Evolutionary conservation across 2,797 vertebrate genomes (phyloP).

Genomic region (Prunella strophiata): DNA sequence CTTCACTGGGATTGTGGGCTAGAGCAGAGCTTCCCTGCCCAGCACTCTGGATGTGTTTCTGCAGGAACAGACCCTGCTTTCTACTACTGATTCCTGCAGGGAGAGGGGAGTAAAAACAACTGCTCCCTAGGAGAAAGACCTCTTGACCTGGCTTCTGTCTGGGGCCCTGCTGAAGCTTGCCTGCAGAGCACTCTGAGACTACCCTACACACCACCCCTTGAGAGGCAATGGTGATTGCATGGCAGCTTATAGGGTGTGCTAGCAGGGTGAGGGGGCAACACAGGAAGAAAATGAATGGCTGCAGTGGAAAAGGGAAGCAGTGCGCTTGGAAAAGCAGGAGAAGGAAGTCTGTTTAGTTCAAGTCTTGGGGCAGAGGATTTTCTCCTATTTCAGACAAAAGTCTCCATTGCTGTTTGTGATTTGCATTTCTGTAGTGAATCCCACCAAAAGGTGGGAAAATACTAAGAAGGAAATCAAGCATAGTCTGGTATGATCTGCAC

Average conservation of each 20-base stretch:
- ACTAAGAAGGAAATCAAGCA: not conserved
- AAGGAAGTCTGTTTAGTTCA: not conserved
- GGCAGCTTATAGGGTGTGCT: not conserved
- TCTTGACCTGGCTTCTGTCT: not conserved
- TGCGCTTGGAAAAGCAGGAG: not conserved
- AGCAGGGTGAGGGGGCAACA: fast-evolving
- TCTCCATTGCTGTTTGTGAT: not conserved
- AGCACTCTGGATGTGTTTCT: not conserved
- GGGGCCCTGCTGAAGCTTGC: not conserved
- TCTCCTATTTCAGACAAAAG: not conserved
- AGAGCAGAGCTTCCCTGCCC: not conserved
- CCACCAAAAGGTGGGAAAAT: not conserved
- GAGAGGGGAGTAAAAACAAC: not conserved
- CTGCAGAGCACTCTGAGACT: not conserved
- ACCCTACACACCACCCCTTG: not conserved
- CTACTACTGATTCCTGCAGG: not conserved
- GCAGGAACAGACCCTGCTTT: not conserved
- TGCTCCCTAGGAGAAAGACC: not conserved
- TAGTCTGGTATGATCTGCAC: not conserved
- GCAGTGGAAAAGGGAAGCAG: not conserved
- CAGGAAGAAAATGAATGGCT: not conserved
- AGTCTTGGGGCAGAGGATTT: not conserved
- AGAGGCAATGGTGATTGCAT: not conserved
- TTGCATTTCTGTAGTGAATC: not conserved
- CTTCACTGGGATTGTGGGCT: not conserved